These are phyloP conservation scores for Psilopsiagon aymara DNA, from an alignment of 2,113 vertebrate genomes.

Conservation along the genomic window DNA sequence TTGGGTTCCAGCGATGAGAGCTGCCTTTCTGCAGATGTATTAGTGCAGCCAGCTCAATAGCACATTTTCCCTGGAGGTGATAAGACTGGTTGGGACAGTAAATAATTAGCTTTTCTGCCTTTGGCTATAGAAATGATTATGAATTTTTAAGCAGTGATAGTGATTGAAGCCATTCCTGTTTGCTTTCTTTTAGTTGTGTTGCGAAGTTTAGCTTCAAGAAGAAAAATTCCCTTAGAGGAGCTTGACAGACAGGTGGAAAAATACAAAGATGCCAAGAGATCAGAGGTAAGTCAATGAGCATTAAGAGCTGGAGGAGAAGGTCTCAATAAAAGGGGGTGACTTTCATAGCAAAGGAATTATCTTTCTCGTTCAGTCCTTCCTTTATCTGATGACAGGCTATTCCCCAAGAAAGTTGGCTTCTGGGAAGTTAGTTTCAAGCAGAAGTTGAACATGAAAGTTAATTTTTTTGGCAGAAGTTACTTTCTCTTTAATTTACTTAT, in stretches of 20 bases:
- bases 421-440: slow-evolving; percentile 33
- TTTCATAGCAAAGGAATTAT: slow-evolving; percentile 34
- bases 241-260: slow-evolving; percentile 54
- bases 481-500: slow-evolving; percentile 38
- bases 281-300: background rate
- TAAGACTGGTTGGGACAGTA: slow-evolving; percentile 69
- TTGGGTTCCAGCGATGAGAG: background rate
- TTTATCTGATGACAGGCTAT: slow-evolving; percentile 52
- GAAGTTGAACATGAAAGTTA: slow-evolving; percentile 37
- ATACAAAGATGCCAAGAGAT: slow-evolving; percentile 22
- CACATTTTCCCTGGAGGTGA: slow-evolving; percentile 40
- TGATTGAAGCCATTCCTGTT: slow-evolving; percentile 73
- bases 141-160: slow-evolving; percentile 76
- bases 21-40: slow-evolving; percentile 30
- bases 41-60: background rate
- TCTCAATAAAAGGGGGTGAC: slow-evolving; percentile 1
- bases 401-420: slow-evolving; percentile 40
- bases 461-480: slow-evolving; percentile 58
- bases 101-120: slow-evolving; percentile 79
- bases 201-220: slow-evolving; percentile 59
- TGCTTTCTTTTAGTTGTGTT: slow-evolving; percentile 64
- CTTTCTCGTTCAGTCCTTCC: slow-evolving; percentile 44
- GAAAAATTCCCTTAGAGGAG: slow-evolving; percentile 55
- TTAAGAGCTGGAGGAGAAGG: background rate
- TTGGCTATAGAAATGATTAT: slow-evolving; percentile 71